phyloP scores from a whole-genome alignment of 2,888 invertebrate genomes.

The Callimorpha dominula region DNA sequence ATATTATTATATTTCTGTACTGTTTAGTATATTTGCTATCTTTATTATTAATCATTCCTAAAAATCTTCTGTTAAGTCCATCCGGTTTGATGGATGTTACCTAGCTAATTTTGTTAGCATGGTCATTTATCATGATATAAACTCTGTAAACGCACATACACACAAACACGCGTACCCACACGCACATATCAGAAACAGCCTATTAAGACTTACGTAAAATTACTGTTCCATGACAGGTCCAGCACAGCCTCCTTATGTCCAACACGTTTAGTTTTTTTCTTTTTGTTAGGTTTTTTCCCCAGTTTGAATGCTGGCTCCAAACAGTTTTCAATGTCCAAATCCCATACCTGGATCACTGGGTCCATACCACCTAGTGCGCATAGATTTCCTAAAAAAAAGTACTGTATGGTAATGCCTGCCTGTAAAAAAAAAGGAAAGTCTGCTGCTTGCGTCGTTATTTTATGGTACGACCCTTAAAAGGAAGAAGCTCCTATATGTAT shows the following conservation, averaged over 20 bases:
- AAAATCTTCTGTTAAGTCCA: too few relatives aligned
- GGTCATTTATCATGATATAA: too few relatives aligned
- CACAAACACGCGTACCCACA: not conserved
- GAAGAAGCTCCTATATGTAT: too few relatives aligned
- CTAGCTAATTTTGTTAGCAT: too few relatives aligned
- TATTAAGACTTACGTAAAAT: conserved; percentile 85
- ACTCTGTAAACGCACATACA: too few relatives aligned
- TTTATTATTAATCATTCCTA: too few relatives aligned
- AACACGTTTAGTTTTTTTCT: conserved; percentile 88
- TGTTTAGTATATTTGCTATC: not conserved
- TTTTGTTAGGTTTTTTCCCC: conserved; percentile 91
- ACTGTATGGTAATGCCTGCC: too few relatives aligned
- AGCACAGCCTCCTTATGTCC: conserved; percentile 97
- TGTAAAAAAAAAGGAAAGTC: too few relatives aligned
- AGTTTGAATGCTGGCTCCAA: conserved; percentile 95
- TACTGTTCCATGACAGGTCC: conserved; percentile 96
- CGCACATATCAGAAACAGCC: not conserved
- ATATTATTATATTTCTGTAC: not conserved
- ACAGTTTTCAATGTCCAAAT: conserved; percentile 96
- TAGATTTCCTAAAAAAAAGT: conserved; percentile 89
- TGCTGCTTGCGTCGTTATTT: too few relatives aligned
- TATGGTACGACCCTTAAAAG: too few relatives aligned
- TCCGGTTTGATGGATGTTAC: too few relatives aligned
- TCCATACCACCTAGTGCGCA: conserved; percentile 98
- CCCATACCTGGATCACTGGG: conserved; percentile 98